A percentile compares a stretch with the other conserved stretches of the same genome.
Conservation (phyloP, 2,797 vertebrate species). For the Alcedo atthis region DNA sequence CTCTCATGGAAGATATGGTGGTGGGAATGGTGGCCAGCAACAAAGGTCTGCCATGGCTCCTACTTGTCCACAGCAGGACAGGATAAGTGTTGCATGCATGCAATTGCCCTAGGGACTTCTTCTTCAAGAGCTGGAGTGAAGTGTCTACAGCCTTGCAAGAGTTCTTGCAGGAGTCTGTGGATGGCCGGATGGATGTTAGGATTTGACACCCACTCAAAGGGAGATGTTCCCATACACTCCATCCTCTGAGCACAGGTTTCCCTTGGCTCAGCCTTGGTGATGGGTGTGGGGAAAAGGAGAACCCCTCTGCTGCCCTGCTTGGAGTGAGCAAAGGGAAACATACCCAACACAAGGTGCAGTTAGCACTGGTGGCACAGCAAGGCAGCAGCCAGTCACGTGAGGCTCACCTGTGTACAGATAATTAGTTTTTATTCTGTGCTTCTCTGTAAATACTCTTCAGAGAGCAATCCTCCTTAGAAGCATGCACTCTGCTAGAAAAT, state of each 20-base stretch:
- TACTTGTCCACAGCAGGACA: not conserved
- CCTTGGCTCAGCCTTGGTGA: rapidly evolving
- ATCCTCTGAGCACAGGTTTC: not conserved
- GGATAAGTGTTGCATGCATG: not conserved
- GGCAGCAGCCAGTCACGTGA: not conserved
- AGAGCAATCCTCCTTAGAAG: not conserved
- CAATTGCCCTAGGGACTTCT: not conserved
- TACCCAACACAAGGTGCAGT: not conserved
- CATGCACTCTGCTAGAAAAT: not conserved
- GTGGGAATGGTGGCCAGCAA: not conserved
- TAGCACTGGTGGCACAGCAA: not conserved
- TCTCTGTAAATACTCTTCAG: not conserved
- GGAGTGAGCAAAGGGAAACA: not conserved
- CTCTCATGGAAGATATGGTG: rapidly evolving
- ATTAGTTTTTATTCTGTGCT: not conserved
- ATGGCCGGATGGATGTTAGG: not conserved
- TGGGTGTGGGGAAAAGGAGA: not conserved
- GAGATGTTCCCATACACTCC: not conserved
- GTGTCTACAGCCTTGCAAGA: not conserved
- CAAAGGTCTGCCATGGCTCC: not conserved
- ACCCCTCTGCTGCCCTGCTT: not conserved
- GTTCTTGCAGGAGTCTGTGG: rapidly evolving
- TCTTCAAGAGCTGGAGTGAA: not conserved
- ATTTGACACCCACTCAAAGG: not conserved
- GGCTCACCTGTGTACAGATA: not conserved